Evolutionary conservation across 2,797 vertebrate genomes (phyloP).

Genomic region (Chloroceryle inda): DNA sequence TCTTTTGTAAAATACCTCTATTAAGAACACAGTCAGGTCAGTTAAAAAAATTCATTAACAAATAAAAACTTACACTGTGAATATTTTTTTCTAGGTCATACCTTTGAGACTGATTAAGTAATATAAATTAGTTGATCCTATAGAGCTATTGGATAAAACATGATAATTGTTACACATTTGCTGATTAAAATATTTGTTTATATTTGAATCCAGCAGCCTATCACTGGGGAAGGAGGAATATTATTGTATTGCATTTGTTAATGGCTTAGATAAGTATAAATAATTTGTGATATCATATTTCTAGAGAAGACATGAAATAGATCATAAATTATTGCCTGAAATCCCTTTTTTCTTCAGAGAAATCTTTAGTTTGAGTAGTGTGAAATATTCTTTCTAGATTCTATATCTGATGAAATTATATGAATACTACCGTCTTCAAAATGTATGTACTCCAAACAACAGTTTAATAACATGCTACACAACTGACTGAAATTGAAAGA

Average conservation of each 20-base stretch:
- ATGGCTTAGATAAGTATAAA: slow-evolving; percentile 50
- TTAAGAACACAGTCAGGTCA: background rate
- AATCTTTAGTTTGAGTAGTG: background rate
- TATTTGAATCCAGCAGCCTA: background rate
- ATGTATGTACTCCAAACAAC: background rate
- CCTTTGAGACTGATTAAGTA: background rate
- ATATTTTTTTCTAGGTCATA: background rate
- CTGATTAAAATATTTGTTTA: background rate
- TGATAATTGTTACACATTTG: background rate
- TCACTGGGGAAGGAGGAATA: background rate
- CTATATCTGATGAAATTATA: background rate
- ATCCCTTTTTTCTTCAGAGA: background rate
- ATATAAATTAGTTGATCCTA: background rate
- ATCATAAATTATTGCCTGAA: slow-evolving; percentile 58
- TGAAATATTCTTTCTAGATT: slow-evolving; percentile 23
- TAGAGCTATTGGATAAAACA: background rate
- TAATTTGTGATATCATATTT: slow-evolving; percentile 59
- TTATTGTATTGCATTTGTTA: slow-evolving; percentile 36
- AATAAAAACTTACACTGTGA: background rate
- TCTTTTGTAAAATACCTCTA: background rate
- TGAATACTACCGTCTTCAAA: background rate
- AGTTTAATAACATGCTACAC: slow-evolving; percentile 7
- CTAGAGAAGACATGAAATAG: slow-evolving; percentile 40
- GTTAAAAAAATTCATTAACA: background rate
- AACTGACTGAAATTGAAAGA: background rate